These are phyloP conservation scores for Lamellibrachia luymesi DNA, from an alignment of 1,140 invertebrate species.

Conservation along the genomic window DNA sequence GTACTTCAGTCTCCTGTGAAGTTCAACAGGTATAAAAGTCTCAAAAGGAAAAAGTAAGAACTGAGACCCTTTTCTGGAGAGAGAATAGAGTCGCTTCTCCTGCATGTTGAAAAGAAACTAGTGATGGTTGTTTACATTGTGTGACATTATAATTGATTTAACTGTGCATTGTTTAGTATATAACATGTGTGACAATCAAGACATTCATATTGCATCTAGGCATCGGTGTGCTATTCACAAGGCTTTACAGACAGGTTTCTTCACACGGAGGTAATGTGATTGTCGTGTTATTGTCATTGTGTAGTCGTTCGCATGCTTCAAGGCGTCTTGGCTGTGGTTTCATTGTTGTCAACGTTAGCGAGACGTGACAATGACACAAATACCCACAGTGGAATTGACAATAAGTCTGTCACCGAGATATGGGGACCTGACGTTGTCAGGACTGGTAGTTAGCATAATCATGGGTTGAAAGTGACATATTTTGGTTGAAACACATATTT, in stretches of 20 bases:
- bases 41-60: background rate
- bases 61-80: background rate
- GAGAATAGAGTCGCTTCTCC: background rate
- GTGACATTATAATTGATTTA: background rate
- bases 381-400: background rate
- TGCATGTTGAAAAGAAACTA: background rate
- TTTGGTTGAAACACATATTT: too few species aligned
- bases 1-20: background rate
- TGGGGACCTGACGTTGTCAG: background rate
- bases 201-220: background rate
- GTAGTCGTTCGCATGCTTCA: background rate
- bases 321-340: background rate
- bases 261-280: background rate
- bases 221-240: background rate
- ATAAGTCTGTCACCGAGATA: background rate
- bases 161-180: background rate
- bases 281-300: background rate
- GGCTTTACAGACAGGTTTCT: background rate
- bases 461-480: background rate
- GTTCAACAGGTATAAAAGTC: background rate
- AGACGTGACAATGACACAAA: background rate
- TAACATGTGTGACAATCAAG: background rate
- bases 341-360: background rate
- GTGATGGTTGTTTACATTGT: background rate
- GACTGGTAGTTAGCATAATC: background rate